These are phyloP conservation scores for Calliphora vomitoria DNA, from an alignment of 2,888 invertebrate species.

Conservation along the genomic window DNA sequence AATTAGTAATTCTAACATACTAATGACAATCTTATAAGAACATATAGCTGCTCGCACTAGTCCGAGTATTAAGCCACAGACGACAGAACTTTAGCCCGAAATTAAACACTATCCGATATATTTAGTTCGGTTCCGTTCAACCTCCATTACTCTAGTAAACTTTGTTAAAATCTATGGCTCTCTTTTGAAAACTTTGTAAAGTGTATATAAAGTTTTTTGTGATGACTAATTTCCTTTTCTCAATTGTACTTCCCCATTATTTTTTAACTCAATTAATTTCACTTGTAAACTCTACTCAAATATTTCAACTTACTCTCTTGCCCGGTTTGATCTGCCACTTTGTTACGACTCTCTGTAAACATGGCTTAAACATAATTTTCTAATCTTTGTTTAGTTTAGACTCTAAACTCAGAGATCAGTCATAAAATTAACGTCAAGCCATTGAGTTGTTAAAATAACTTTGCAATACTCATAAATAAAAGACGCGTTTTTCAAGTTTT, in stretches of 20 bases:
- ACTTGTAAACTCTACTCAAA: constrained; percentile 40
- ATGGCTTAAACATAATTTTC: constrained; percentile 53
- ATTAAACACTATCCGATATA: too few relatives aligned
- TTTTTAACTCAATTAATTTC: background rate
- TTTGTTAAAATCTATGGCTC: too few relatives aligned
- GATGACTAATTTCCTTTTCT: background rate
- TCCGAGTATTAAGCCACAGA: too few relatives aligned
- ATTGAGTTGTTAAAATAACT: constrained; percentile 48
- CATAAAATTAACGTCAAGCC: constrained; percentile 58
- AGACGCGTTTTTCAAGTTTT: constrained; percentile 72
- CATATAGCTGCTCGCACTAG: too few relatives aligned
- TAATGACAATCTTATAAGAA: too few relatives aligned
- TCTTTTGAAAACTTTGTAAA: too few relatives aligned
- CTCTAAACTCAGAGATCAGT: constrained; percentile 54
- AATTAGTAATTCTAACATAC: too few relatives aligned
- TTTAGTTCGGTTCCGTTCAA: too few relatives aligned
- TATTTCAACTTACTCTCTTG: constrained; percentile 17
- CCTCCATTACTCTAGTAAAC: too few relatives aligned
- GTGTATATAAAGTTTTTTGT: background rate
- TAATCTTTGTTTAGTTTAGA: constrained; percentile 26
- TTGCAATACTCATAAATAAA: constrained; percentile 27
- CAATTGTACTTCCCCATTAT: background rate
- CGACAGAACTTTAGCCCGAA: too few relatives aligned
- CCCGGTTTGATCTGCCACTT: constrained; percentile 4
- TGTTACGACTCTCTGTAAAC: constrained; percentile 53